Evolutionary conservation across 2,888 invertebrate species (phyloP).

Genomic region (Nomada ruficornis): DNA sequence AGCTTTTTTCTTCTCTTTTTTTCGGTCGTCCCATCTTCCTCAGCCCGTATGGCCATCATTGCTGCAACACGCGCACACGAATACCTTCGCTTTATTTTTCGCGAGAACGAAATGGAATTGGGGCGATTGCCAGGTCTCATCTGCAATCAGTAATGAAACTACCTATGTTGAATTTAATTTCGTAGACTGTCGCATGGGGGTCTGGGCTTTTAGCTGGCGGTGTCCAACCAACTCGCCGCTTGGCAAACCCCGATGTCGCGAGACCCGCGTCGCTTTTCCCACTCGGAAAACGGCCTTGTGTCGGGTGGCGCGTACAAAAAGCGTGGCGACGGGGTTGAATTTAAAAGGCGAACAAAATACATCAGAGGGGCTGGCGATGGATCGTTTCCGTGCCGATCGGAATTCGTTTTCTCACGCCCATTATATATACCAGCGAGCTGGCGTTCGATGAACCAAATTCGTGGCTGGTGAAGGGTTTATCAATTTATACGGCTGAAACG

Average conservation of each 20-base stretch:
- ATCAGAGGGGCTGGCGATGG: not conserved
- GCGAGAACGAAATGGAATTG: conserved; percentile 47
- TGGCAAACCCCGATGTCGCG: not conserved
- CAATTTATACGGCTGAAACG: not conserved
- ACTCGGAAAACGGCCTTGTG: not conserved
- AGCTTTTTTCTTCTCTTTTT: not conserved
- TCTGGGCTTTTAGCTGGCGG: conserved; percentile 6
- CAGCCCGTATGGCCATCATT: not conserved
- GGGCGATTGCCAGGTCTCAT: conserved; percentile 43
- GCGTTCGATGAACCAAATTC: conserved; percentile 20
- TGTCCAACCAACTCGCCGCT: not conserved
- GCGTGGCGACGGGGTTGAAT: not conserved
- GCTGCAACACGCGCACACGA: not conserved
- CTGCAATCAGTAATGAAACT: conserved; percentile 36
- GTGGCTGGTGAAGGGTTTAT: conserved; percentile 8
- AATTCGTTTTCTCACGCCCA: conserved; percentile 55
- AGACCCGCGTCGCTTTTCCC: not conserved
- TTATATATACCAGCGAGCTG: conserved; percentile 2
- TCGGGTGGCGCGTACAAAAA: not conserved
- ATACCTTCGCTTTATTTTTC: conserved; percentile 17
- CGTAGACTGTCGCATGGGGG: conserved; percentile 18
- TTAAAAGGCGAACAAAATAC: conserved; percentile 16
- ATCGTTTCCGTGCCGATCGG: conserved; percentile 41
- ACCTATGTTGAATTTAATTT: conserved; percentile 41
- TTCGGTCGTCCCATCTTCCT: not conserved